phyloP scores from a whole-genome alignment of 1,140 invertebrate species.

The Copidosoma floridanum region DNA sequence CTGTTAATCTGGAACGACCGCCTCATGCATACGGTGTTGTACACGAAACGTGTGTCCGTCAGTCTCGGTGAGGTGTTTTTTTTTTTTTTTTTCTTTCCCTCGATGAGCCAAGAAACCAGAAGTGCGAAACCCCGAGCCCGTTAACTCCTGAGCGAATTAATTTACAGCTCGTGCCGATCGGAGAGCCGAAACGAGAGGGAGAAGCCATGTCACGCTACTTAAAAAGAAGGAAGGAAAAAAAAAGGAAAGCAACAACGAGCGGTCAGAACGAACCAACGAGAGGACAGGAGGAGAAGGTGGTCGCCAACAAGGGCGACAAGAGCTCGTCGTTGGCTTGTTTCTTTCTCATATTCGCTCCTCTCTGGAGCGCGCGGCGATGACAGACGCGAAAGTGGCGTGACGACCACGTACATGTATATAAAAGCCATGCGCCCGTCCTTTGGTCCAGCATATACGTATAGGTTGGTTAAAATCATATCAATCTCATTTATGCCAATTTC shows the following conservation, averaged over 20 bases:
- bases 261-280: not conserved
- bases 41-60: not conserved
- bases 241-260: not conserved
- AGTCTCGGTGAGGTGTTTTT: too few relatives aligned
- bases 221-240: too few relatives aligned
- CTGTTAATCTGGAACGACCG: slow-evolving; percentile 12
- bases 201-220: too few relatives aligned
- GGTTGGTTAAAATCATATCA: slow-evolving; percentile 57
- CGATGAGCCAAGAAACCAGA: not conserved
- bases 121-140: slow-evolving; percentile 1
- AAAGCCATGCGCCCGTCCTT: slow-evolving; percentile 4
- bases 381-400: slow-evolving; percentile 47
- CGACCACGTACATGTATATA: slow-evolving; percentile 35
- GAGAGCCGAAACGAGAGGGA: too few relatives aligned
- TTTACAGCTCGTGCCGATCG: slow-evolving; percentile 22
- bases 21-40: not conserved
- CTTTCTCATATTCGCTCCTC: not conserved
- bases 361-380: not conserved
- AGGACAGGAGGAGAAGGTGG: not conserved
- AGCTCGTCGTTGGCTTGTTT: too few relatives aligned
- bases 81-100: not conserved
- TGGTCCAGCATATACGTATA: too few relatives aligned
- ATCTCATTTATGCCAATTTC: slow-evolving; percentile 58
- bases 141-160: slow-evolving; percentile 22
- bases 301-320: slow-evolving; percentile 12